Conservation (phyloP, 2,113 vertebrate species). For the Carassius auratus region DNA sequence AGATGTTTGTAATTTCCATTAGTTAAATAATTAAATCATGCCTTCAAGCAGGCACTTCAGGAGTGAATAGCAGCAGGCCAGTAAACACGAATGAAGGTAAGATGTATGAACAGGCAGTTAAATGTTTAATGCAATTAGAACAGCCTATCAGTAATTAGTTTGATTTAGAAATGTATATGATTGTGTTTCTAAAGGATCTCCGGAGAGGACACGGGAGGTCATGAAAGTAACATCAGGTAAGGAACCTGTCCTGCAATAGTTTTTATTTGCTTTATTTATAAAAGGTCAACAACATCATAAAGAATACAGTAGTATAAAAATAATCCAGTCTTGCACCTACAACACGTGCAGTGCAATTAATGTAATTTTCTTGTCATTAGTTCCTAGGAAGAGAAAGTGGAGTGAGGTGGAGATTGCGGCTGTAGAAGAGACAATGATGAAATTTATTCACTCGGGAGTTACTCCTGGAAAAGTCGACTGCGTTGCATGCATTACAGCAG, state of each 20-base stretch:
- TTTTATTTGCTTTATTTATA: not conserved
- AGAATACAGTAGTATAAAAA: not conserved
- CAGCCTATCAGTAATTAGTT: not conserved
- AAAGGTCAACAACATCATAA: not conserved
- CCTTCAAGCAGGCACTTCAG: conserved; percentile 1
- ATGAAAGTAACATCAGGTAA: not conserved
- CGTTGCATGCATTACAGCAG: too few relatives aligned
- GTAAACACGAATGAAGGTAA: conserved; percentile 3
- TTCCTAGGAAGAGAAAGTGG: not conserved
- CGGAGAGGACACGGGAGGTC: not conserved
- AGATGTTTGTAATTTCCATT: not conserved
- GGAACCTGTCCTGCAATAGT: not conserved
- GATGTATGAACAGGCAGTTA: not conserved
- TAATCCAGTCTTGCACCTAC: not conserved
- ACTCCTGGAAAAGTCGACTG: too few relatives aligned
- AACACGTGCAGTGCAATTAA: not conserved
- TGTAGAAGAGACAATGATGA: not conserved
- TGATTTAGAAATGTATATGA: not conserved
- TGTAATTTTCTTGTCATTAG: not conserved
- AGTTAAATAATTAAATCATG: conserved; percentile 2
- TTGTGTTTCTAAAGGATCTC: not conserved
- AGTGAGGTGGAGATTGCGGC: not conserved
- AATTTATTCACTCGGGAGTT: too few relatives aligned
- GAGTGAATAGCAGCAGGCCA: not conserved
- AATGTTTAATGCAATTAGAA: not conserved